phyloP scores from a whole-genome alignment of 2,888 invertebrate species.

The Protonemura montana region DNA sequence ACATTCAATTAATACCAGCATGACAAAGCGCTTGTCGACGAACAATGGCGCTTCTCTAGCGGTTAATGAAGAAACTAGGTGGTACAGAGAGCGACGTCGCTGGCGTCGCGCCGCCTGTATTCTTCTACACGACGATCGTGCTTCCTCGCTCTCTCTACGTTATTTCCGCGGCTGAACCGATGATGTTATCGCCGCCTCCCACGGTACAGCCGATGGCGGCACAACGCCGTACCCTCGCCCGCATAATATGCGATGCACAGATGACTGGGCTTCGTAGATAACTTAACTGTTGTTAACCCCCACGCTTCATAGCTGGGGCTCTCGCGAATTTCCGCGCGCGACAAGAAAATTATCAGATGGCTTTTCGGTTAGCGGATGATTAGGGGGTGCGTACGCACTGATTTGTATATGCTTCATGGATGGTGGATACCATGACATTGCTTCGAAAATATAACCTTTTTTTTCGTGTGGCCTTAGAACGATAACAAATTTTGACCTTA shows the following conservation, averaged over 20 bases:
- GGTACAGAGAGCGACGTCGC: neutral
- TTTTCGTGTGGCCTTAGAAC: too few relatives aligned
- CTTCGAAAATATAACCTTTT: too few relatives aligned
- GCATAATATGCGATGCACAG: neutral
- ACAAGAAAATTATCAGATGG: neutral
- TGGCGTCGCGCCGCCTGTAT: neutral
- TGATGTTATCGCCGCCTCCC: neutral
- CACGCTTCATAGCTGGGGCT: neutral
- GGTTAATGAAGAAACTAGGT: conserved; percentile 7
- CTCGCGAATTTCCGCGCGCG: neutral
- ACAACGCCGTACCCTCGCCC: neutral
- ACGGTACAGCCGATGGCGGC: neutral
- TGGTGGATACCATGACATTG: too few relatives aligned
- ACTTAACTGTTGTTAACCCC: conserved; percentile 12
- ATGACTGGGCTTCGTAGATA: neutral
- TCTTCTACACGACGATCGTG: neutral
- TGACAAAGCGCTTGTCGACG: neutral
- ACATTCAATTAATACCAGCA: conserved; percentile 4
- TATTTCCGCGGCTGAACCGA: neutral
- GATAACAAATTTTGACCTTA: too few relatives aligned
- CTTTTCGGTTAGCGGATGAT: neutral
- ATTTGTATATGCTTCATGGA: too few relatives aligned
- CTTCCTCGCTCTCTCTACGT: neutral
- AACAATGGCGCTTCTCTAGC: neutral
- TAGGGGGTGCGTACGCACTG: too few relatives aligned